Conservation (phyloP, 2,888 invertebrate species). For the Drosophila kuntzei region DNA sequence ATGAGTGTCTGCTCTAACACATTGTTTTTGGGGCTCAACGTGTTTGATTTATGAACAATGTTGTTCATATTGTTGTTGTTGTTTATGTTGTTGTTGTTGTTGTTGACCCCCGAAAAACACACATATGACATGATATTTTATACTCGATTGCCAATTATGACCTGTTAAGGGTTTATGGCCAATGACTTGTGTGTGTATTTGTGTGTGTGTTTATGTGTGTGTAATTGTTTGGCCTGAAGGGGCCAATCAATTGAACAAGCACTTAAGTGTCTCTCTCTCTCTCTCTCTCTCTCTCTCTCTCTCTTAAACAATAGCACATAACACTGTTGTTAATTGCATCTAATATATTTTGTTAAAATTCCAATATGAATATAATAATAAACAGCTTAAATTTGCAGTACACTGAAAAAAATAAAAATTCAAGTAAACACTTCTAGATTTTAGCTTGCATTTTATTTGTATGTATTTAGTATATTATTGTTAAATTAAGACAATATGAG, state of each 20-base stretch:
- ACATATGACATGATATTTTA: slow-evolving; percentile 70
- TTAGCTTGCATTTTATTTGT: too few species aligned
- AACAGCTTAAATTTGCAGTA: neutral
- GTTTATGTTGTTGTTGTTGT: slow-evolving; percentile 28
- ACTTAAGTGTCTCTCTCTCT: slow-evolving; percentile 41
- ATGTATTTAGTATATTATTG: too few species aligned
- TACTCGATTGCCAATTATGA: slow-evolving; percentile 76
- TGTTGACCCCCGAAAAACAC: slow-evolving; percentile 45
- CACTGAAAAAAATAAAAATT: too few species aligned
- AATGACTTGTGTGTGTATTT: slow-evolving; percentile 27
- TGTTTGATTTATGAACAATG: slow-evolving; percentile 66
- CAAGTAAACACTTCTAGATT: too few species aligned
- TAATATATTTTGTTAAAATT: slow-evolving; percentile 14
- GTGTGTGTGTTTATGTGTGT: slow-evolving; percentile 16
- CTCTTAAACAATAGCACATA: slow-evolving; percentile 18
- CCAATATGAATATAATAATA: neutral
- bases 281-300: too few species aligned
- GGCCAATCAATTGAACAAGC: slow-evolving; percentile 47
- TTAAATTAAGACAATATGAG: too few species aligned
- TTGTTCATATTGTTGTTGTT: slow-evolving; percentile 26
- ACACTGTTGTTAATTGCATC: slow-evolving; percentile 40
- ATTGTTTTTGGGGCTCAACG: slow-evolving; percentile 57
- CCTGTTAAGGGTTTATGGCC: slow-evolving; percentile 67
- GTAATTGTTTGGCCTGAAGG: slow-evolving; percentile 50
- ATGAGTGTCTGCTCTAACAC: slow-evolving; percentile 36